These are phyloP conservation scores for Lymantria monacha DNA, from an alignment of 2,888 invertebrate species.

Conservation along the genomic window DNA sequence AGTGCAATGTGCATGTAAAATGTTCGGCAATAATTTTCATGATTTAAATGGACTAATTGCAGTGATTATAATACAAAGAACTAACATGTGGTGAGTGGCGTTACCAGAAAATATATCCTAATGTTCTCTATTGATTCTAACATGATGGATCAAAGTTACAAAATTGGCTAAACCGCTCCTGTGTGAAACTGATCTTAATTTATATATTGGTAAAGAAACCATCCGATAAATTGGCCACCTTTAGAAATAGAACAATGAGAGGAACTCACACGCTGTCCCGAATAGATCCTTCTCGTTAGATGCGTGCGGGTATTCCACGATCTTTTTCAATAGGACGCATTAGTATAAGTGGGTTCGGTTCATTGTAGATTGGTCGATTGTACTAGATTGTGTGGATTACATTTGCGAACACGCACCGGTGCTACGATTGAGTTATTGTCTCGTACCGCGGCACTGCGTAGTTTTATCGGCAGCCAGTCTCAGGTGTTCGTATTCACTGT, in stretches of 20 bases:
- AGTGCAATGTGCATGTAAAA: too few relatives aligned
- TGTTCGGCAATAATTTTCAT: too few relatives aligned
- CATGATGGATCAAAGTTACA: too few relatives aligned
- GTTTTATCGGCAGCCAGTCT: slow-evolving; percentile 25
- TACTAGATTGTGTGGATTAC: slow-evolving; percentile 54
- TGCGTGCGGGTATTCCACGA: slow-evolving; percentile 37
- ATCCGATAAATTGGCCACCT: slow-evolving; percentile 11
- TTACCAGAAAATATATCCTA: too few relatives aligned
- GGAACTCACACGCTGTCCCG: slow-evolving; percentile 38
- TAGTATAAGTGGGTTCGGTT: slow-evolving; percentile 58
- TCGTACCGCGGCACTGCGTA: slow-evolving; percentile 39
- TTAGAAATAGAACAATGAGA: slow-evolving; percentile 9
- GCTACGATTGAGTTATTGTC: slow-evolving; percentile 61
- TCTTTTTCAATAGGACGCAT: slow-evolving; percentile 60
- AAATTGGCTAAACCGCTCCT: not conserved
- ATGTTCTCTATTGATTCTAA: too few relatives aligned
- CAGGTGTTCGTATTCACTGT: slow-evolving; percentile 49
- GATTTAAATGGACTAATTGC: too few relatives aligned
- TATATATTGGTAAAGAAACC: not conserved
- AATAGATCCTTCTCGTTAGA: slow-evolving; percentile 53
- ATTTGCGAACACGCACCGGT: slow-evolving; percentile 43
- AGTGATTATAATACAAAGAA: too few relatives aligned
- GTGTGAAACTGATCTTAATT: not conserved
- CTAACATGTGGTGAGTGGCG: too few relatives aligned
- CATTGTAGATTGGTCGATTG: slow-evolving; percentile 55